Percentiles rank a stretch among this genome's conserved stretches.
Evolutionary conservation across 1,140 invertebrate genomes (phyloP).

Genomic region (Nephotettix cincticeps): DNA sequence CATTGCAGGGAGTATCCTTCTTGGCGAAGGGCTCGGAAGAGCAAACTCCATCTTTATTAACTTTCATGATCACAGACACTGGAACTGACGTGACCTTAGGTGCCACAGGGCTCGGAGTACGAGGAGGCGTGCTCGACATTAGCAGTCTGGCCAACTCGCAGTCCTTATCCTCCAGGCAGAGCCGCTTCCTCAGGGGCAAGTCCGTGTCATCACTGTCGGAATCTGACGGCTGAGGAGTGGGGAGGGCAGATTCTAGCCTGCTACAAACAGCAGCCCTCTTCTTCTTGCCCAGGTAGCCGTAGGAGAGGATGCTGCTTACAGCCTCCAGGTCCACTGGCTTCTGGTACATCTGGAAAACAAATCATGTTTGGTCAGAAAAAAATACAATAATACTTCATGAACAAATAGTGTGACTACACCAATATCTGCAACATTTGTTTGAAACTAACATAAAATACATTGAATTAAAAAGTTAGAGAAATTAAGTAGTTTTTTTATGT

Average conservation of each 20-base stretch:
- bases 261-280: constrained; percentile 36
- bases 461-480: no score
- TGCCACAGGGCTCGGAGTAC: constrained; percentile 49
- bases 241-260: constrained; percentile 44
- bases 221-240: constrained; percentile 54
- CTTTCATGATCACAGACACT: constrained; percentile 77
- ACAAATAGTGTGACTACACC: no score
- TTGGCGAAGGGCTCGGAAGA: constrained; percentile 49
- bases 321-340: constrained; percentile 48
- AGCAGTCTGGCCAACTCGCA: constrained; percentile 49
- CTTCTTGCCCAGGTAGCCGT: constrained; percentile 38
- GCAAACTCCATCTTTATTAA: constrained; percentile 71
- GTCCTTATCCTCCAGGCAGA: constrained; percentile 41
- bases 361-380: constrained; percentile 12
- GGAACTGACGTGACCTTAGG: constrained; percentile 45
- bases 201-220: constrained; percentile 52
- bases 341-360: constrained; percentile 34
- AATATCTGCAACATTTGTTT: no score
- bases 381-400: background rate
- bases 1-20: background rate
- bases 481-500: no score
- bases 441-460: no score
- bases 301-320: constrained; percentile 43
- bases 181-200: constrained; percentile 41
- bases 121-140: constrained; percentile 51